Evolutionary conservation across 2,797 vertebrate species (phyloP).

Genomic region (Urosaurus nigricauda): DNA sequence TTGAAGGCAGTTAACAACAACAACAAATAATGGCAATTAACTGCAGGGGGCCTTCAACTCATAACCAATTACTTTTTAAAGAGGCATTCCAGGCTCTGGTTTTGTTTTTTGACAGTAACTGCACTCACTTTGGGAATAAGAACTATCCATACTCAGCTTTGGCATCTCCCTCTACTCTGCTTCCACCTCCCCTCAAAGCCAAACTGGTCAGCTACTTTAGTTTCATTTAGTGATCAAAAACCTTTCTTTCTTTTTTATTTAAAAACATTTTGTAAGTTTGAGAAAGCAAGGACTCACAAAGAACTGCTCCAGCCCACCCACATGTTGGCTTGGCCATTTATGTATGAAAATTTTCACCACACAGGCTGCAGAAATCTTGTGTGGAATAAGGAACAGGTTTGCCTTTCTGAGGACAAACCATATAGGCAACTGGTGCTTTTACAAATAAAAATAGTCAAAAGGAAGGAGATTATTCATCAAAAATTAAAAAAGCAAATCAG

Average conservation of each 20-base stretch:
- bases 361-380: slow-evolving; percentile 41
- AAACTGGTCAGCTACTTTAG: background rate
- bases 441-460: slow-evolving; percentile 31
- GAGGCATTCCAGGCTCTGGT: background rate
- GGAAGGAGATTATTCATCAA: slow-evolving; percentile 28
- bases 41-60: background rate
- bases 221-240: slow-evolving; percentile 39
- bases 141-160: background rate
- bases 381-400: slow-evolving; percentile 30
- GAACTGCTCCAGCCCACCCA: slow-evolving; percentile 34
- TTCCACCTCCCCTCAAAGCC: background rate
- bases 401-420: slow-evolving; percentile 5
- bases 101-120: slow-evolving; percentile 1
- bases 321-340: slow-evolving; percentile 31
- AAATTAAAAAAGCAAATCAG: slow-evolving; percentile 34
- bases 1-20: no score
- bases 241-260: slow-evolving; percentile 16
- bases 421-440: background rate
- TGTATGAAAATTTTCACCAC: slow-evolving; percentile 23
- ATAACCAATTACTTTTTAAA: background rate
- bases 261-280: background rate
- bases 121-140: background rate
- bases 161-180: slow-evolving; percentile 5
- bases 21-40: no score
- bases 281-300: slow-evolving; percentile 48